Base-by-base conservation (phyloP, 2,888 invertebrate species). In the Spatulosminthurus flaviceps region DNA sequence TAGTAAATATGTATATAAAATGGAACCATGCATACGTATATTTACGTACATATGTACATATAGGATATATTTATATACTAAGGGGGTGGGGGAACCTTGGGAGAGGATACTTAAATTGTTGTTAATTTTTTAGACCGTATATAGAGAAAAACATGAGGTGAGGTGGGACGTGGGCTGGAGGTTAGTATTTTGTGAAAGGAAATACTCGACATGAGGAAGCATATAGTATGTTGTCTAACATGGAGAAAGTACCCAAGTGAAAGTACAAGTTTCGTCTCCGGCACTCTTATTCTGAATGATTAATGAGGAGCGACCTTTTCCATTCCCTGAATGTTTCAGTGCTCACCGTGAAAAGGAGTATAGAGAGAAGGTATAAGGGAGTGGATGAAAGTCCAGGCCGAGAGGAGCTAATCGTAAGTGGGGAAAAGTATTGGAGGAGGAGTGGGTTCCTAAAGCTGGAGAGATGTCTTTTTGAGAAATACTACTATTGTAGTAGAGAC, bases 291-390 rank as follows among this genome's bases (percentile, higher is more conserved):
- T 0, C 64, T 76, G 75, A 76, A 76, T 76, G 75, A 76, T 76
- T 76, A 76, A 76, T 76, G 75, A 76, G 75, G 16, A 76, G 34
- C 26, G 75, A 66, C 75, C 66, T 76, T 76, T 76, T 64, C 75
- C 66, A 76, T 76, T 66, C 64, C 75, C 26, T 76, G 75, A 67
- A 76, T 66, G 75, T 76, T 76, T 66, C 75, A 66, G 41, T 42
- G 21, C 34, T 69, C 21, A 34, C 69, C n/a, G 13, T 28, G 13
- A 69, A 29, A 24, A 69, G 34, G 28, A 29, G 69, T 13, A 22
- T 22, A 51, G 72, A 61, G 29, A 24, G 61, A 13, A 60, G 60
- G 60, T 60, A 29, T 26, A 29, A 73, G 26, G n/a, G 64, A 64
- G 13, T 7, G 11, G 64, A 69, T 9, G 29, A 7, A 69, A 16